Evolutionary conservation across 2,113 vertebrate species (phyloP).

Genomic region (Gavialis gangeticus): DNA sequence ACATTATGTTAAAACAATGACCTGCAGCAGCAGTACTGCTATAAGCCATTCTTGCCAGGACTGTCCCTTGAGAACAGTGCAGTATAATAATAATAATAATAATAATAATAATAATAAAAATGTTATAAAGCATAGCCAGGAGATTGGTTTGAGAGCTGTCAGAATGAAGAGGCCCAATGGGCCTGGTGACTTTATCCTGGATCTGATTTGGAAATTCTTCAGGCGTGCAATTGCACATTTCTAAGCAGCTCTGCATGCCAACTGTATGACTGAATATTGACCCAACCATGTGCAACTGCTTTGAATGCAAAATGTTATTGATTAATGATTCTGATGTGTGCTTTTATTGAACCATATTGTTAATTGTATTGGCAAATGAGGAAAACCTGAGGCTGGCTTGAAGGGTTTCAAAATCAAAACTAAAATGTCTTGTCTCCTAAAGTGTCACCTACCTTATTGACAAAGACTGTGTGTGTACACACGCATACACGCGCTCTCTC

Average conservation of each 20-base stretch:
- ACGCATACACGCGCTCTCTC: too few relatives aligned
- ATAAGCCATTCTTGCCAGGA: neutral
- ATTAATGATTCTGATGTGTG: too few relatives aligned
- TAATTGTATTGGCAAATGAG: constrained; percentile 42
- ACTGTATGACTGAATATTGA: neutral
- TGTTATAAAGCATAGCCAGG: neutral
- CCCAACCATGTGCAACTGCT: constrained; percentile 6
- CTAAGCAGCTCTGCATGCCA: accelerated
- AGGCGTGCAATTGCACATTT: accelerated
- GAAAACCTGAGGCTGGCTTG: neutral
- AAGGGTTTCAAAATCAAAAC: constrained; percentile 4
- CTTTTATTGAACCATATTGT: neutral
- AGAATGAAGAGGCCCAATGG: neutral
- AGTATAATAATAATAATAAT: neutral
- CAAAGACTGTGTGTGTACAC: neutral
- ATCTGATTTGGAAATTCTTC: constrained; percentile 20
- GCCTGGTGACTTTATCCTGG: neutral
- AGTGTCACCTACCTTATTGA: neutral
- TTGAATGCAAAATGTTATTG: neutral
- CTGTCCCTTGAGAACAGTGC: neutral
- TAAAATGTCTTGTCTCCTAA: neutral
- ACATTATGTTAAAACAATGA: accelerated
- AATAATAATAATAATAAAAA: neutral
- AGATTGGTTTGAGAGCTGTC: neutral
- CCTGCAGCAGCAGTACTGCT: constrained; percentile 21